Evolutionary conservation across 2,888 invertebrate genomes (phyloP), one percentile per base, ranked within the genome.

Genomic region (Lottia gigantea): DNA sequence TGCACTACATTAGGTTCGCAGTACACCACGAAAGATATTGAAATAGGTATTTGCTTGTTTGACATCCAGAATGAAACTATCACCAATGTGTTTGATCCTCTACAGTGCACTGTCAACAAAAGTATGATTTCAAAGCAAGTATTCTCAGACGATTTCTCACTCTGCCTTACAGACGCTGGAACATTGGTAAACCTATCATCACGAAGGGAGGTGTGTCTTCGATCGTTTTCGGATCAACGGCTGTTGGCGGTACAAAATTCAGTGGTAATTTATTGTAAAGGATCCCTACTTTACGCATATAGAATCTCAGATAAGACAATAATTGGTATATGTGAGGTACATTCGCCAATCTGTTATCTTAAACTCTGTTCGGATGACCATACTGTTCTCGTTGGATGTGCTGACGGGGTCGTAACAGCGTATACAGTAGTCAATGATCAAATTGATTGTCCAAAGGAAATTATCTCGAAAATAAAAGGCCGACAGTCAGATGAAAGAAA

Each of bases 321-420:
- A 12, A 77, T 86, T 40, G 87, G 81, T 2, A 74, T 74, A 15
- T 83, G 86, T 62, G 80, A 86, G 49, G 83, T 85, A 11, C 87
- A 87, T 70, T 79, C 82, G 4, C 71, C 77, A n/a, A 76, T 88
- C 45, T 80, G 82, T 31, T 76, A 72, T 61, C 49, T 85, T 11
- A 74, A 74, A 46, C 76, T 86, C 14, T 83, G 86, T 70, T 73
- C 79, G 16, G 86, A 88, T 72, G 80, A 86, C 12, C 76, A 83
- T 47, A 87, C 87, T 0, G 64, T 88, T 7, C 70, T 88, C 16
- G 79, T 86, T 6, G 88, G 88, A 16, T 87, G 87, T 68, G 68
- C 71, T 7, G 86, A 87, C 71, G 88, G 88, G 0, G 79, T 84
- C 0, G 70, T 88, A 12, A 74, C 85, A 2, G 83, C 84, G 15